Percentiles rank a stretch among this genome's conserved stretches.
phyloP scores from a whole-genome alignment of 2,797 vertebrate species.

The Lutjanus campechanus region DNA sequence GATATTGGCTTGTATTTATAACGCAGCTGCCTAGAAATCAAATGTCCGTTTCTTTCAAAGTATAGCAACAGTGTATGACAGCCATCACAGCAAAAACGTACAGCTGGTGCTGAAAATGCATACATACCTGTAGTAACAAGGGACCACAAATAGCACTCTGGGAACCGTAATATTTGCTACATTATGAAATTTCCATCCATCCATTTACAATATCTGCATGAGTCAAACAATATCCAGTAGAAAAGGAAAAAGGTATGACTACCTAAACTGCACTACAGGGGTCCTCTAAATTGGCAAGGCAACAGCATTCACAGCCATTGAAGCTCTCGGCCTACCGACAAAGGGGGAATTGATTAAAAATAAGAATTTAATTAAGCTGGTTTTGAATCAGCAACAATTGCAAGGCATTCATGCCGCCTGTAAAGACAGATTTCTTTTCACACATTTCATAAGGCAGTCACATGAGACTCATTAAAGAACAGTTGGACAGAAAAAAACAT shows the following conservation, averaged over 20 bases:
- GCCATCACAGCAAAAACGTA: constrained; percentile 56
- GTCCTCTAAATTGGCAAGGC: constrained; percentile 74
- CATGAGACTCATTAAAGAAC: constrained; percentile 84
- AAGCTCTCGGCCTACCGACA: constrained; percentile 68
- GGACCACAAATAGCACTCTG: constrained; percentile 60
- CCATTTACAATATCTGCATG: constrained; percentile 50
- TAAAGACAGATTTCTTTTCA: constrained; percentile 71
- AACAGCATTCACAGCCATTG: constrained; percentile 67
- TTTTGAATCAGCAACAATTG: constrained; percentile 81
- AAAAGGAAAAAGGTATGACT: constrained; percentile 68
- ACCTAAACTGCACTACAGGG: constrained; percentile 76
- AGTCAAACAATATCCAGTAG: constrained; percentile 68
- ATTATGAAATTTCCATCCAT: constrained; percentile 70
- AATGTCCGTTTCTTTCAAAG: constrained; percentile 58
- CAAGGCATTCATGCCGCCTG: constrained; percentile 62
- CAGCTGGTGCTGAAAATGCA: constrained; percentile 51
- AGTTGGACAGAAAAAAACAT: constrained; percentile 63
- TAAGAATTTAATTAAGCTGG: constrained; percentile 77
- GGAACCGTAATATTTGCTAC: constrained; percentile 64
- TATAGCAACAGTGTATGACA: constrained; percentile 59
- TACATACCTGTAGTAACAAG: constrained; percentile 55
- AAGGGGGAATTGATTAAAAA: constrained; percentile 84
- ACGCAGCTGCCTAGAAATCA: constrained; percentile 66
- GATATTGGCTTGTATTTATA: constrained; percentile 69
- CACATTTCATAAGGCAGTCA: constrained; percentile 73